Percentiles rank a stretch among this genome's conserved stretches.
phyloP scores from a whole-genome alignment of 30 jellyfish, hydroid and myxozoan species.

The Aurelia coerulea region DNA sequence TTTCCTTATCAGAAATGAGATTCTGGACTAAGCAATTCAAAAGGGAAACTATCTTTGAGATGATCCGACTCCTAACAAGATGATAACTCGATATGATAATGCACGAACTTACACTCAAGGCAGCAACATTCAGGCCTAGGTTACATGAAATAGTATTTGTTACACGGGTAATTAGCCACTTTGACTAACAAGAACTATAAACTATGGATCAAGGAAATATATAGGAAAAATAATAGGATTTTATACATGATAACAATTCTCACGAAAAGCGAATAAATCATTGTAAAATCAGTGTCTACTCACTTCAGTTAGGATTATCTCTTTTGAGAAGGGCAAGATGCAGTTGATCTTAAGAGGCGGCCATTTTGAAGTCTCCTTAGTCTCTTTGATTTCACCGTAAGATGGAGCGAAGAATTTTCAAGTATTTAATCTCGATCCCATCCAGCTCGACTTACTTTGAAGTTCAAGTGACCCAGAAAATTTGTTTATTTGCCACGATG shows the following conservation, averaged over 20 bases:
- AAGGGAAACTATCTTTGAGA: too few species aligned
- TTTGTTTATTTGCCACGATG: too few species aligned
- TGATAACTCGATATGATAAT: too few species aligned
- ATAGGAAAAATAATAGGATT: conserved; percentile 50
- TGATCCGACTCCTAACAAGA: too few species aligned
- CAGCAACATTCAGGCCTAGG: conserved; percentile 18
- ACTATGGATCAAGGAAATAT: conserved; percentile 55
- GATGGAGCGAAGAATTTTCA: conserved; percentile 56
- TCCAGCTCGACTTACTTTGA: conserved; percentile 19
- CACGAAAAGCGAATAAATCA: conserved; percentile 71
- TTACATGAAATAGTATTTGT: background rate
- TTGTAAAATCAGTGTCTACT: conserved; percentile 39
- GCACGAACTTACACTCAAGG: background rate
- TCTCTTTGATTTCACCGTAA: conserved; percentile 72
- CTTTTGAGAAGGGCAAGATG: conserved; percentile 63
- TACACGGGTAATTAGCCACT: conserved; percentile 16
- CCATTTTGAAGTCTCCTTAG: conserved; percentile 70
- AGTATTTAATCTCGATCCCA: conserved; percentile 48
- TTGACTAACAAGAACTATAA: conserved; percentile 23
- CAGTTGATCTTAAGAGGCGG: conserved; percentile 59
- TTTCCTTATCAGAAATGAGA: too few species aligned
- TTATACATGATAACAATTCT: conserved; percentile 48
- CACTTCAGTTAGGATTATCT: conserved; percentile 66
- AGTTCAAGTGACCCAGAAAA: conserved; percentile 13
- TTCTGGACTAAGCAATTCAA: too few species aligned